A percentile compares a stretch with the other conserved stretches of the same genome.
These are phyloP conservation scores for Tiliacea aurago DNA, from an alignment of 2,888 invertebrate genomes.

Conservation along the genomic window DNA sequence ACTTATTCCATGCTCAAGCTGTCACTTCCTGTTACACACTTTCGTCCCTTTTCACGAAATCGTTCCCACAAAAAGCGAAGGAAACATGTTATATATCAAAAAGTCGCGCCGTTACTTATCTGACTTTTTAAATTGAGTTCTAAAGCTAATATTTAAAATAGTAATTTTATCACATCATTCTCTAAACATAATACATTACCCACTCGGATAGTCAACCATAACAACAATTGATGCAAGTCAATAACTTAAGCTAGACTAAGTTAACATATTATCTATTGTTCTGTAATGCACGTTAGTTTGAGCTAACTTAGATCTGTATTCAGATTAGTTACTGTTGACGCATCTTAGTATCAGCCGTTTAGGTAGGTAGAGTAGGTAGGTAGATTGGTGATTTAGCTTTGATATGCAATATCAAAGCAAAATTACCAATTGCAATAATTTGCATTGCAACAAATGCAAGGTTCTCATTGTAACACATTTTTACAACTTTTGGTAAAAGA, in stretches of 20 bases:
- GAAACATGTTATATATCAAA: no score
- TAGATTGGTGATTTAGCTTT: background rate
- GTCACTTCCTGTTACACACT: no score
- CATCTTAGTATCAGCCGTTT: slow-evolving; percentile 10
- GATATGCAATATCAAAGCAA: no score
- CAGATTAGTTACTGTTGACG: slow-evolving; percentile 33
- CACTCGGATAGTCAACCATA: slow-evolving; percentile 47
- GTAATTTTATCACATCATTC: background rate
- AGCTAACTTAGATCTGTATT: slow-evolving; percentile 51
- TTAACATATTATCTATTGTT: slow-evolving; percentile 72
- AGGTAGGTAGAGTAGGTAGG: background rate
- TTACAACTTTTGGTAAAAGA: background rate
- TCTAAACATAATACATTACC: slow-evolving; percentile 16
- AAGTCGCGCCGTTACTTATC: background rate
- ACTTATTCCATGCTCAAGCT: no score
- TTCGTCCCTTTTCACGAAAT: no score
- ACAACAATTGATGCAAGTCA: slow-evolving; percentile 65
- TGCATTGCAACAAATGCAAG: background rate
- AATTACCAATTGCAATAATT: background rate
- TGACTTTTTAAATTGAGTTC: background rate
- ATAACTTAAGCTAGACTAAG: slow-evolving; percentile 73
- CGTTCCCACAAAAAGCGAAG: no score
- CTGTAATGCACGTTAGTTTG: slow-evolving; percentile 50
- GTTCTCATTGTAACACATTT: background rate
- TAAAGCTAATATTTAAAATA: background rate